A percentile compares a stretch with the other conserved stretches of the same genome.
Conservation (phyloP, 2,888 invertebrate species). For the Nomada flava region DNA sequence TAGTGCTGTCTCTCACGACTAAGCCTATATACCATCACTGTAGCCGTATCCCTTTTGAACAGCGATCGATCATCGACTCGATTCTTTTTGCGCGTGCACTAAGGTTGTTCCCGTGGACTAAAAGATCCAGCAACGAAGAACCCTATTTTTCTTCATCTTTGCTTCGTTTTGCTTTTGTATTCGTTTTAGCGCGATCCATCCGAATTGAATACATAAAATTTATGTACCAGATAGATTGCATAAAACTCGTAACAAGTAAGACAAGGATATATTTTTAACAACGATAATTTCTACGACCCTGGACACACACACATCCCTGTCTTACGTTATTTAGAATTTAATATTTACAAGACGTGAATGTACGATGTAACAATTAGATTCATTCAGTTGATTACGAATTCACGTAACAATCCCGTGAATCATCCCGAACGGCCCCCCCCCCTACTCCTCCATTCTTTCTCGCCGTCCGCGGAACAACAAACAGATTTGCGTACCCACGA, state of each 20-base stretch:
- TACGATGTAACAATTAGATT: slow-evolving; percentile 19
- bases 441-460: background rate
- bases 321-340: slow-evolving; percentile 39
- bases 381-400: slow-evolving; percentile 22
- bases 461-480: slow-evolving; percentile 1
- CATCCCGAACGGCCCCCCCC: background rate
- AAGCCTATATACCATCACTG: slow-evolving; percentile 76
- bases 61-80: slow-evolving; percentile 32
- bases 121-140: background rate
- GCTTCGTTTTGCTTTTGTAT: too few relatives aligned
- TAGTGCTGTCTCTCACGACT: slow-evolving; percentile 78
- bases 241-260: slow-evolving; percentile 47
- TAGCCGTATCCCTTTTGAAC: slow-evolving; percentile 63
- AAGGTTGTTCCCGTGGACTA: background rate
- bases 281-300: slow-evolving; percentile 64
- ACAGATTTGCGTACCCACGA: slow-evolving; percentile 10
- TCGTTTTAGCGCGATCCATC: slow-evolving; percentile 1
- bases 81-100: background rate
- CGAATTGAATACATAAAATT: slow-evolving; percentile 3
- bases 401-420: slow-evolving; percentile 17
- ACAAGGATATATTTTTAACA: slow-evolving; percentile 61
- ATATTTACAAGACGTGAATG: slow-evolving; percentile 36
- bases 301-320: slow-evolving; percentile 51
- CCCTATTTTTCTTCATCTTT: too few relatives aligned
- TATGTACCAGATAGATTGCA: background rate